Evolutionary conservation across 2,888 invertebrate species (phyloP).

Genomic region (Drosophila neotestacea): DNA sequence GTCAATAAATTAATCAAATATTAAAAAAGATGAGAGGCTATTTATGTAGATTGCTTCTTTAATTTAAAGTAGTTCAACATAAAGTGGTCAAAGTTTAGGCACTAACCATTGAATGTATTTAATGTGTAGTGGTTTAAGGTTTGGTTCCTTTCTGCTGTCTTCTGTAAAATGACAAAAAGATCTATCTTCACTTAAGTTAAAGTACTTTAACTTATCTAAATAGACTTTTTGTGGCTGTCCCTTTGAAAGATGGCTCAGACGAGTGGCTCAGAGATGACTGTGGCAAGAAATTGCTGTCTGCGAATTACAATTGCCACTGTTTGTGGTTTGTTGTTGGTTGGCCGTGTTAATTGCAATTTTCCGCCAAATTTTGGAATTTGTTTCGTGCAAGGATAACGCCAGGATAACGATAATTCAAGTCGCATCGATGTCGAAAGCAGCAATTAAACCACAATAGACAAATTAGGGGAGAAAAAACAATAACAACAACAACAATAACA

Average conservation of each 20-base stretch:
- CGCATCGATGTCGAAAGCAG: constrained; percentile 40
- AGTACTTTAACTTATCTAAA: neutral
- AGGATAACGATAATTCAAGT: constrained; percentile 40
- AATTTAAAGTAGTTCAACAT: neutral
- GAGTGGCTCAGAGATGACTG: neutral
- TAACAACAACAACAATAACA: no score
- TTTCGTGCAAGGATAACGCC: constrained; percentile 8
- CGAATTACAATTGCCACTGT: constrained; percentile 12
- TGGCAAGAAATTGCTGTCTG: constrained; percentile 19
- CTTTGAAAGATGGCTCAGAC: neutral
- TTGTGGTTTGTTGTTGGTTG: constrained; percentile 7
- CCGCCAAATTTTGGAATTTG: constrained; percentile 44
- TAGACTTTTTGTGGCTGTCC: neutral
- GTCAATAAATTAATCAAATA: no score
- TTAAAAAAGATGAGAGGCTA: no score
- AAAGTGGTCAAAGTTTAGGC: neutral
- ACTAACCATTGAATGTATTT: no score
- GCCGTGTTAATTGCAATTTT: constrained; percentile 69
- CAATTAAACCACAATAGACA: constrained; percentile 41
- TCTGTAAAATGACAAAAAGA: no score
- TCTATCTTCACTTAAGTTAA: no score
- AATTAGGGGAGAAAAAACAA: constrained; percentile 18
- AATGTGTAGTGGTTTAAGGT: no score
- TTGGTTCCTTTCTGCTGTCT: no score
- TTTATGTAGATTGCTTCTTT: neutral